Evolutionary conservation across 2,888 invertebrate genomes (phyloP).

Genomic region (Drosophila subsilvestris): DNA sequence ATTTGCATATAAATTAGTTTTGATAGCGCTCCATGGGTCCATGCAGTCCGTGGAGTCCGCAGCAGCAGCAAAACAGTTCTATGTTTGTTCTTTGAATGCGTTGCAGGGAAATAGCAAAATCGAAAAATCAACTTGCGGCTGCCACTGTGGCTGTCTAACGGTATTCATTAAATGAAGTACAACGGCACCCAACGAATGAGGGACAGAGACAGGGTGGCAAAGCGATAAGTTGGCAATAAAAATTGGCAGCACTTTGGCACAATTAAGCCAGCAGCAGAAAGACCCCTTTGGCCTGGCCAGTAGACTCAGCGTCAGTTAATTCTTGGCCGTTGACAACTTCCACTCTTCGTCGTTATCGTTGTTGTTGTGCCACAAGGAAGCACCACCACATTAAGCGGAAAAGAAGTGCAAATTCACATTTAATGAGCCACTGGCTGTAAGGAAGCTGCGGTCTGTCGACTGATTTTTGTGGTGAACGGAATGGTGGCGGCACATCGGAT

Average conservation of each 20-base stretch:
- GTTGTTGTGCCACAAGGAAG: conserved; percentile 53
- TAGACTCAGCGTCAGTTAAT: conserved; percentile 66
- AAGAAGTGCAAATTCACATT: conserved; percentile 69
- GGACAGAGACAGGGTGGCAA: conserved; percentile 38
- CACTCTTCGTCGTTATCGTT: conserved; percentile 47
- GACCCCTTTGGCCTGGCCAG: conserved; percentile 16
- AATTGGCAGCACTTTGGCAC: conserved; percentile 77
- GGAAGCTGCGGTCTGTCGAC: conserved; percentile 41
- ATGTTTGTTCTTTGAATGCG: conserved; percentile 74
- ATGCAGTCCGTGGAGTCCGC: conserved; percentile 21
- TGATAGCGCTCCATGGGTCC: conserved; percentile 54
- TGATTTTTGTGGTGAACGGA: conserved; percentile 34
- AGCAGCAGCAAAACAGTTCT: conserved; percentile 44
- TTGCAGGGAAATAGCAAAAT: conserved; percentile 54
- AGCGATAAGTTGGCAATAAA: conserved; percentile 78
- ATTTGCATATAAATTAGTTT: conserved; percentile 79
- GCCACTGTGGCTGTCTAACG: conserved; percentile 55
- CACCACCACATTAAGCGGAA: conserved; percentile 36
- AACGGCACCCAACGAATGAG: conserved; percentile 50
- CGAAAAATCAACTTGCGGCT: conserved; percentile 49
- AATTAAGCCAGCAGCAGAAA: conserved; percentile 54
- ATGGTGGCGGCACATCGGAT: neutral
- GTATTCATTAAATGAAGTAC: conserved; percentile 76
- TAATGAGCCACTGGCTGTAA: conserved; percentile 58
- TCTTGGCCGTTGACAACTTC: conserved; percentile 74